A percentile compares a stretch with the other conserved stretches of the same genome.
These are phyloP conservation scores for Pilophorus perplexus DNA, from an alignment of 2,888 invertebrate genomes.

Conservation along the genomic window DNA sequence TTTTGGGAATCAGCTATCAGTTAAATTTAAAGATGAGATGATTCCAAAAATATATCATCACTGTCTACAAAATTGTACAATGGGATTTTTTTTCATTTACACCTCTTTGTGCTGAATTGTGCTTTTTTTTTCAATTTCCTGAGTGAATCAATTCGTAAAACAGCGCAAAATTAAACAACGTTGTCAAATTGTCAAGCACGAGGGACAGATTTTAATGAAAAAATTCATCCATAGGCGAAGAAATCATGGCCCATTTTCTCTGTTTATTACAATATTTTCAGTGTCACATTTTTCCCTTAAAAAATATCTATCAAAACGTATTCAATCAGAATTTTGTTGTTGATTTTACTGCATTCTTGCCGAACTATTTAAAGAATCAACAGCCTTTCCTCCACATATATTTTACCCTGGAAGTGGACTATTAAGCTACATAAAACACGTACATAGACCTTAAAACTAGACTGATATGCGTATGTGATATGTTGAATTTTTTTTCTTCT, in stretches of 20 bases:
- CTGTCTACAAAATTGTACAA: constrained; percentile 11
- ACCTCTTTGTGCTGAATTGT: constrained; percentile 26
- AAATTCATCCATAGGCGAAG: constrained; percentile 24
- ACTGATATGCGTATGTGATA: constrained; percentile 43
- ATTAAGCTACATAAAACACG: constrained; percentile 40
- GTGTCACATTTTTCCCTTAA: constrained; percentile 14
- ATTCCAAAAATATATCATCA: constrained; percentile 18
- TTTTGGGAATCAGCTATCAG: constrained; percentile 27
- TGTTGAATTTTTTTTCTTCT: constrained; percentile 41
- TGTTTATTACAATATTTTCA: too few species aligned
- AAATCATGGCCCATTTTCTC: constrained; percentile 37
- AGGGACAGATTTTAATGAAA: not conserved
- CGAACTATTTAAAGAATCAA: constrained; percentile 26
- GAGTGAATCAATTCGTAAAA: constrained; percentile 7
- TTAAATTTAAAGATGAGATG: constrained; percentile 4
- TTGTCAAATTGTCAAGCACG: too few species aligned
- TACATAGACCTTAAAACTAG: constrained; percentile 40
- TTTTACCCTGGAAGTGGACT: constrained; percentile 46
- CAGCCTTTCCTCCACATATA: constrained; percentile 37
- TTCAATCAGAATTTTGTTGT: too few species aligned
- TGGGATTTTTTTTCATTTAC: not conserved
- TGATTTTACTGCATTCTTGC: not conserved
- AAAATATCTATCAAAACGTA: too few species aligned
- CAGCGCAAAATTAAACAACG: too few species aligned
- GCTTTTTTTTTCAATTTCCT: constrained; percentile 7